Conservation (phyloP, 2,888 invertebrate species). For the Saturnia japonica region DNA sequence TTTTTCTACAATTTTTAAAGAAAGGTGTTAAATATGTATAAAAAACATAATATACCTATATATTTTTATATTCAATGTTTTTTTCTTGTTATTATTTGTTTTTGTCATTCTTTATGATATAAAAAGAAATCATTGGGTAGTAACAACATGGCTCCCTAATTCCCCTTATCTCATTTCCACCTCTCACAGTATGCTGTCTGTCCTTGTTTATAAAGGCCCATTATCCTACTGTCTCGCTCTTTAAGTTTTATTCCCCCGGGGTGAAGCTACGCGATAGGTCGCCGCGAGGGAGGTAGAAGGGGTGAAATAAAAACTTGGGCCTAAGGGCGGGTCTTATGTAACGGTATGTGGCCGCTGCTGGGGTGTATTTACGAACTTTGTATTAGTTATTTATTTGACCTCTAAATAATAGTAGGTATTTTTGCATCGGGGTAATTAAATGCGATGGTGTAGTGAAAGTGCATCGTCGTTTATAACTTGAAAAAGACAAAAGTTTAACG, state of each 20-base stretch:
- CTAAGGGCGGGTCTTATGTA: constrained; percentile 56
- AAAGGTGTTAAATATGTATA: too few species aligned
- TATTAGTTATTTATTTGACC: not conserved
- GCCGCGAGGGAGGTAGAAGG: constrained; percentile 46
- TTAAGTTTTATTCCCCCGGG: constrained; percentile 37
- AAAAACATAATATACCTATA: too few species aligned
- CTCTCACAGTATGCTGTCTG: constrained; percentile 17
- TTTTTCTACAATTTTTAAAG: too few species aligned
- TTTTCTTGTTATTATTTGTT: too few species aligned
- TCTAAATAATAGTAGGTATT: not conserved
- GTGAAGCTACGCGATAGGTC: constrained; percentile 56
- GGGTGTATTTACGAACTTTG: constrained; percentile 24
- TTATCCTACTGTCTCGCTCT: constrained; percentile 60
- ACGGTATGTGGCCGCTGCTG: constrained; percentile 29
- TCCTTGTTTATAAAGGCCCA: constrained; percentile 26
- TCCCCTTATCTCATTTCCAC: constrained; percentile 12
- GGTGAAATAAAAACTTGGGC: constrained; percentile 67
- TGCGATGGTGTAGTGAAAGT: not conserved
- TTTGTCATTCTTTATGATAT: not conserved
- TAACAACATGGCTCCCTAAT: constrained; percentile 15
- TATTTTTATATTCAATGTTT: too few species aligned
- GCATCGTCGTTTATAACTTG: too few species aligned
- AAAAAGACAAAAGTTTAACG: too few species aligned
- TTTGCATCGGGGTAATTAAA: not conserved
- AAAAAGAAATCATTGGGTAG: not conserved